Base-by-base conservation (phyloP, 1,140 invertebrate genomes). In the Drosophila subobscura region DNA sequence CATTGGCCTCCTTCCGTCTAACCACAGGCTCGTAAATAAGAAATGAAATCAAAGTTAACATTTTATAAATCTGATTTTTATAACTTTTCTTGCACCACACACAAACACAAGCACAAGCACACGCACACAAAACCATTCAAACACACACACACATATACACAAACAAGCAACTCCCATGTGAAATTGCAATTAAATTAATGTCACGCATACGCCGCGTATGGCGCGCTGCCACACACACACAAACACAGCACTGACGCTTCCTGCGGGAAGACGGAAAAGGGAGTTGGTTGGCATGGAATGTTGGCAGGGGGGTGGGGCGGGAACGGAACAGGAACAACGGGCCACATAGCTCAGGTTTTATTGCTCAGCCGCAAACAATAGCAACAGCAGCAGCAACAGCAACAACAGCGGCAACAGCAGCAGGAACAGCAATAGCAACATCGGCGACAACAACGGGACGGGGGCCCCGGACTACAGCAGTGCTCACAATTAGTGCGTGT, bases 101-200 rank as follows among this genome's bases (percentile, higher is more conserved):
- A 45, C 46, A 46, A 40, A 49, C 45, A 23, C 53, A 50, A 14
- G 44, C 45, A 23, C 53, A 50, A 14, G 44, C 37, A 51, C 33
- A 23, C 49, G 61, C 50, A 59, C 37, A 40, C 45, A 33, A 25
- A 37, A 40, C 22, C 45, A 40, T 49, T 56, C 8, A 55, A 50
- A 54, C 50, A 45, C 47, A 45, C 45, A 50, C 29, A 49, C 22
- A 61, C 16, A 40, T 45, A 65, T 33, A 64, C 37, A 45, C 44
- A 47, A 37, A 22, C 54, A 41, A 42, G 27, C 58, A 33, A 70
- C 40, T 53, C 68, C 60, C 76, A 83, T 89, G 83, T 66, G 83
- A 88, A 88, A 88, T 88, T 88, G 83, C 83, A 88, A 88, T 88
- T 88, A 88, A 88, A 88, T 88, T 88, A 88, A 88, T 88, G 83